Evolutionary conservation across 2,888 invertebrate species (phyloP).

Genomic region (Mythimna vitellina): DNA sequence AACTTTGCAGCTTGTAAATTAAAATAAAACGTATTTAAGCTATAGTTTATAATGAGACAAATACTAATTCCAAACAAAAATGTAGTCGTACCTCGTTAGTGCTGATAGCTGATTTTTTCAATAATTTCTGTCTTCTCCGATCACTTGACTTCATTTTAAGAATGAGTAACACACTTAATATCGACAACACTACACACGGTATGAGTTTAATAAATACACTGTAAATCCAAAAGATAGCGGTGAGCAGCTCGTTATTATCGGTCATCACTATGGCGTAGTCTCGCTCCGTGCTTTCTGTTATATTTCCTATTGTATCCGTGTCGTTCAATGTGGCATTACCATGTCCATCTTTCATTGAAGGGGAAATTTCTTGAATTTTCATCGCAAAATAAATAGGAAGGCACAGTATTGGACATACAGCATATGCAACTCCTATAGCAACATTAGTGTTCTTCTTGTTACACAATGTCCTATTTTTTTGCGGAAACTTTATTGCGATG

Average conservation of each 20-base stretch:
- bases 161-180: slow-evolving; percentile 94
- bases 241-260: slow-evolving; percentile 91
- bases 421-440: slow-evolving; percentile 94
- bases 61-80: slow-evolving; percentile 24
- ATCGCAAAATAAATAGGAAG: slow-evolving; percentile 95
- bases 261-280: slow-evolving; percentile 93
- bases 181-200: slow-evolving; percentile 96
- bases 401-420: slow-evolving; percentile 95
- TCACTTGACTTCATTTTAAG: slow-evolving; percentile 95
- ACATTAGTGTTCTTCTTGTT: slow-evolving; percentile 94
- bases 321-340: slow-evolving; percentile 74
- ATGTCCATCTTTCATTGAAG: slow-evolving; percentile 42
- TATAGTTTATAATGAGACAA: too few species aligned
- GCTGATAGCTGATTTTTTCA: slow-evolving; percentile 86
- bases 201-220: slow-evolving; percentile 97
- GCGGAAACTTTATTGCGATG: slow-evolving; percentile 96
- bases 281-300: slow-evolving; percentile 80
- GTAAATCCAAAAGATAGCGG: slow-evolving; percentile 97
- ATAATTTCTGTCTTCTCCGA: slow-evolving; percentile 93
- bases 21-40: too few species aligned
- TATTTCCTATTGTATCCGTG: slow-evolving; percentile 69
- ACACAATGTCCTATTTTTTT: slow-evolving; percentile 95
- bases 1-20: too few species aligned
- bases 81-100: slow-evolving; percentile 80
- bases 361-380: slow-evolving; percentile 90